phyloP scores from a whole-genome alignment of 2,113 vertebrate species.

The Serinus canaria region DNA sequence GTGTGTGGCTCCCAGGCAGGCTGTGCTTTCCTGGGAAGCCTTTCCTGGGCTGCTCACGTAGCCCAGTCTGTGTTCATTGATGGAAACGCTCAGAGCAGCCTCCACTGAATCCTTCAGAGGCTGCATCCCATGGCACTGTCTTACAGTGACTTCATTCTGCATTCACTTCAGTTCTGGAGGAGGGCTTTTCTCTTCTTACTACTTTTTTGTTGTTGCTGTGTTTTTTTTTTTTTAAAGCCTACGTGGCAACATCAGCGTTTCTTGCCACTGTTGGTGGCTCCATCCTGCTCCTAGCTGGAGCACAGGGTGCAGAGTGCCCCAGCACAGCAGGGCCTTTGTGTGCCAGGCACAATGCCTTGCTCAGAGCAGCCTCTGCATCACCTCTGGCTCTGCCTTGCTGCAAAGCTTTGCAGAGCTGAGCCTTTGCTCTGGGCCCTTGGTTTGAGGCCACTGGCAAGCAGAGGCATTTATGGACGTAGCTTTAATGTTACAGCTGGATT shows the following conservation, averaged over 20 bases:
- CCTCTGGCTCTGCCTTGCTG: not conserved
- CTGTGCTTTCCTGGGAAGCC: not conserved
- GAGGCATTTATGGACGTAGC: not conserved
- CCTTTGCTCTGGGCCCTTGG: not conserved
- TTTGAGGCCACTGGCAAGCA: not conserved
- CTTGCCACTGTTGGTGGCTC: not conserved
- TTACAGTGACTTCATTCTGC: slow-evolving; percentile 37
- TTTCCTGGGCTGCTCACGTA: not conserved
- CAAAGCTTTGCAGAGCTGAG: not conserved
- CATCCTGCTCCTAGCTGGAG: not conserved
- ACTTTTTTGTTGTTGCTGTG: not conserved
- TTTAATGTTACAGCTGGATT: not conserved
- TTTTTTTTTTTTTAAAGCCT: not conserved
- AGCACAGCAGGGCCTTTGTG: slow-evolving; percentile 41
- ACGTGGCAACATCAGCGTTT: not conserved
- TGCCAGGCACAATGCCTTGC: not conserved
- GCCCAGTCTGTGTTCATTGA: not conserved
- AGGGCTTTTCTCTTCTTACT: not conserved
- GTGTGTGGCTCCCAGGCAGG: not conserved
- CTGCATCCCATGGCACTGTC: not conserved
- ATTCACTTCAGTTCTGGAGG: not conserved
- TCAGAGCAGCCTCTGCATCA: not conserved
- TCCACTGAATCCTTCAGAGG: not conserved
- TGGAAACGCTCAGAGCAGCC: not conserved
- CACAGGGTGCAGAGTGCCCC: not conserved